Evolutionary conservation across 2,113 vertebrate species (phyloP).

Genomic region (Romanogobio albipinnatus): DNA sequence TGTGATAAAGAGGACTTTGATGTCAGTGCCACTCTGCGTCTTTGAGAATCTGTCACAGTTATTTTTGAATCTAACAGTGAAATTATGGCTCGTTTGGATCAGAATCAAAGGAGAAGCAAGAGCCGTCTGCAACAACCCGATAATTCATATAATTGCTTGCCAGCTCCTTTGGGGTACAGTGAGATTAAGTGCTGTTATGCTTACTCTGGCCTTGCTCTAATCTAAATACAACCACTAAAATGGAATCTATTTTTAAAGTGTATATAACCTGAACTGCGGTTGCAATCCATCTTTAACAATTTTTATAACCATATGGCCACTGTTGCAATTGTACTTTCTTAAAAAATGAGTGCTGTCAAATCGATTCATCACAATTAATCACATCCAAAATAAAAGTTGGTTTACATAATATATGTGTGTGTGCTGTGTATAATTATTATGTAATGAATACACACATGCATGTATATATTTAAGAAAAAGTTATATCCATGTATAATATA

Average conservation of each 20-base stretch:
- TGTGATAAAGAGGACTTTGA: constrained; percentile 40
- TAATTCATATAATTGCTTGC: constrained; percentile 61
- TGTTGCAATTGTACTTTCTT: neutral
- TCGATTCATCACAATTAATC: too few relatives aligned
- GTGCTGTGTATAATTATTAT: too few relatives aligned
- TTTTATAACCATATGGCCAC: neutral
- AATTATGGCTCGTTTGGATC: constrained; percentile 70
- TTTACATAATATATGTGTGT: too few relatives aligned
- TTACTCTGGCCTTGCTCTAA: constrained; percentile 17
- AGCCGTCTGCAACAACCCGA: constrained; percentile 67
- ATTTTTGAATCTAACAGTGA: constrained; percentile 73
- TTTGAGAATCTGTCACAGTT: constrained; percentile 67
- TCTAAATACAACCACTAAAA: constrained; percentile 1
- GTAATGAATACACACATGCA: too few relatives aligned
- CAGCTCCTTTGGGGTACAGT: constrained; percentile 60
- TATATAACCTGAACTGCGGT: neutral
- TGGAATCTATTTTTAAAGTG: neutral
- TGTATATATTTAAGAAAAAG: too few relatives aligned
- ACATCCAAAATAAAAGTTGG: too few relatives aligned
- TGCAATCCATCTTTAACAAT: neutral
- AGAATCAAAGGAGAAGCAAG: constrained; percentile 59
- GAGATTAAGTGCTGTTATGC: constrained; percentile 43
- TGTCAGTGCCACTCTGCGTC: constrained; percentile 43
- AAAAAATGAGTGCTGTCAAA: too few relatives aligned
- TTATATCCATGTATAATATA: too few relatives aligned